Evolutionary conservation across 2,888 invertebrate species (phyloP), one percentile per base, ranked within the genome.

Genomic region (Cheilosia vulpina): DNA sequence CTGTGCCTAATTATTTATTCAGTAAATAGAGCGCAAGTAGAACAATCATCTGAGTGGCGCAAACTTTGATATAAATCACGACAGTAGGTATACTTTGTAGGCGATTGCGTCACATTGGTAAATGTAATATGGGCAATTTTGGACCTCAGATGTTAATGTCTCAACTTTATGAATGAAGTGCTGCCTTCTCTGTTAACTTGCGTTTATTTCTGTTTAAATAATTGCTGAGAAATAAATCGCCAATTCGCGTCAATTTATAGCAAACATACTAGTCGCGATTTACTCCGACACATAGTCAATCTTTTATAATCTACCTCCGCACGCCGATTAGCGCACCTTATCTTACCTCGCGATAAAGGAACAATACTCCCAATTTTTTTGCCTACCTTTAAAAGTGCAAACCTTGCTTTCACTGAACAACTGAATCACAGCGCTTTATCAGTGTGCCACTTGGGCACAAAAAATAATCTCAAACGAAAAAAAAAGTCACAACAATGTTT

Each of bases 401-500:
- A 9, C 19, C 31, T 55, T 34, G 27, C 52, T 58, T 19, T 65
- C 38, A 27, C 34, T 41, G n/a, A 43, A 27, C 7, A 52, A 34
- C 34, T 41, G 50, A 66, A 31, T 76, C 41, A 58, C 19, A 47
- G 21, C 21, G 41, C 58, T 24, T 68, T 66, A 76, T 68, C 76
- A 52, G 47, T 43, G 41, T 41, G 47, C 66, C 43, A 41, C 58
- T 57, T 76, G 41, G 50, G 38, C 65, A 11, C 21, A 21, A 13
- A 55, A 27, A 45, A 68, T 31, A 55, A 43, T 57, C 68, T 60
- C 4, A 19, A 76, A 24, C 17, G 34, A 38, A 24, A 24, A 17
- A 38, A 38, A 24, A 34, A 17, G 52, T 27, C 58, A 43, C 43
- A 60, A 68, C 66, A 68, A 52, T 52, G 58, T 68, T 58, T 72